These are phyloP conservation scores for Orientallactaga bullata DNA, from an alignment of 2,113 vertebrate genomes.

Conservation along the genomic window DNA sequence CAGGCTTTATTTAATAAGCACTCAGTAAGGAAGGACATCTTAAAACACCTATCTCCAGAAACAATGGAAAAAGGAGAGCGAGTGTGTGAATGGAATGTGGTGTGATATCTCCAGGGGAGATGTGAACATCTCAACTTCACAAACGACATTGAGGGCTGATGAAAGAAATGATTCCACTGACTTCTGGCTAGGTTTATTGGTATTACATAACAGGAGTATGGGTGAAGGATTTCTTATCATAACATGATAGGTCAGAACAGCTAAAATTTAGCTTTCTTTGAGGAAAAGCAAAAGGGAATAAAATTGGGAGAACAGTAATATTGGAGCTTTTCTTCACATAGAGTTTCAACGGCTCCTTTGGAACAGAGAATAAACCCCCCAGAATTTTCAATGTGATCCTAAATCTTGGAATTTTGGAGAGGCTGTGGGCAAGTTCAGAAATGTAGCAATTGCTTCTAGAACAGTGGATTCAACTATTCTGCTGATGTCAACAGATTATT, in stretches of 20 bases:
- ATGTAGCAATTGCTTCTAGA: not conserved
- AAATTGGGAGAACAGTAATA: not conserved
- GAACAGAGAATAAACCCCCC: not conserved
- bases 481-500: not conserved
- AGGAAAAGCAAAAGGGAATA: not conserved
- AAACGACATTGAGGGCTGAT: not conserved
- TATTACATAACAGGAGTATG: not conserved
- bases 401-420: not conserved
- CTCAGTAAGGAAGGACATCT: not conserved
- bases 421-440: not conserved
- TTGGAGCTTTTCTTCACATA: not conserved
- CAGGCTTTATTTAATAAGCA: not conserved
- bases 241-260: not conserved
- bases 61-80: not conserved
- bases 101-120: not conserved
- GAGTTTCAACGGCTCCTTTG: not conserved
- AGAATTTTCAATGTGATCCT: not conserved
- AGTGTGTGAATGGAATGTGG: not conserved
- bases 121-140: not conserved
- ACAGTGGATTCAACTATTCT: conserved; percentile 34
- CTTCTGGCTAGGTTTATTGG: not conserved
- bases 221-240: not conserved
- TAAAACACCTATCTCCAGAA: not conserved
- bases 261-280: not conserved
- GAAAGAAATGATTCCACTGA: not conserved